These are phyloP conservation scores for Ganaspis brasiliensis DNA, from an alignment of 2,888 invertebrate genomes.

Conservation along the genomic window DNA sequence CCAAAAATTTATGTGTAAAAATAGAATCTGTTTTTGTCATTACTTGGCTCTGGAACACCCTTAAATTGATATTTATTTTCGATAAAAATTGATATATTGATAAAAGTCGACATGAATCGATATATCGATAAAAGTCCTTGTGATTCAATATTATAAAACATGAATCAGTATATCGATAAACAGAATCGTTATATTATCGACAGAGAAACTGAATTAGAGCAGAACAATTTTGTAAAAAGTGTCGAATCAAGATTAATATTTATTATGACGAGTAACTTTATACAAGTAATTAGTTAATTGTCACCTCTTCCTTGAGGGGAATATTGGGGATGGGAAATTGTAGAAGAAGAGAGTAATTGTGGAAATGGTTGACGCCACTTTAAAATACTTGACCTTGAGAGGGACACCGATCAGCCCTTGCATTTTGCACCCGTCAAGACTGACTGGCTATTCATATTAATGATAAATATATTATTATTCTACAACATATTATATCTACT, in stretches of 20 bases:
- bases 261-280: neutral
- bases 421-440: slow-evolving; percentile 77
- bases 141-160: no score
- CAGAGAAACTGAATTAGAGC: neutral
- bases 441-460: slow-evolving; percentile 78
- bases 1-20: no score
- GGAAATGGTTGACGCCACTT: slow-evolving; percentile 18
- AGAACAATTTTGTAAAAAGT: neutral
- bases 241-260: neutral
- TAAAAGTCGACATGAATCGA: no score
- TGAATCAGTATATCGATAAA: no score
- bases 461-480: slow-evolving; percentile 70
- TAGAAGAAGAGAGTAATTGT: slow-evolving; percentile 37
- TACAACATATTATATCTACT: slow-evolving; percentile 68
- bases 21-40: no score
- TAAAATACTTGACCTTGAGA: slow-evolving; percentile 45
- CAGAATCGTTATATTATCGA: no score
- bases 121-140: no score
- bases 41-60: no score
- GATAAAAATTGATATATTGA: no score
- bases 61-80: no score
- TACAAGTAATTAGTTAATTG: neutral
- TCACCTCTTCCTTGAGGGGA: slow-evolving; percentile 14
- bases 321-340: slow-evolving; percentile 14
- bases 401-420: slow-evolving; percentile 75